Evolutionary conservation across 2,113 vertebrate genomes (phyloP).

Genomic region (Taxidea taxus): DNA sequence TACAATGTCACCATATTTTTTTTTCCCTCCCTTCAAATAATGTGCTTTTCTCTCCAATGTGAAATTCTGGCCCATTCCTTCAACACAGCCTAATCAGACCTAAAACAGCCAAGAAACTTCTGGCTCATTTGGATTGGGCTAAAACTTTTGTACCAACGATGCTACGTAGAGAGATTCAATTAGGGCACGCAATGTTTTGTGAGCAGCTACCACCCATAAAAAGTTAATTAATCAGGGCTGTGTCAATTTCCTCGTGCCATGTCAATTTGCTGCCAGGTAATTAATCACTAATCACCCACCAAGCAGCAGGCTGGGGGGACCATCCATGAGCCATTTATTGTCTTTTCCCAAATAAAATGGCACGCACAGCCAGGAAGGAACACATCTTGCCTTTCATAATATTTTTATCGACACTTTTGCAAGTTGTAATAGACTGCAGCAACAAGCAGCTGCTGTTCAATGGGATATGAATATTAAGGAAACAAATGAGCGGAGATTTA

Average conservation of each 20-base stretch:
- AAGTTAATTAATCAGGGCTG: constrained; percentile 92
- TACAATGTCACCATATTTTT: not conserved
- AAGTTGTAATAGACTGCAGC: constrained; percentile 85
- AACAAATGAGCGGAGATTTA: constrained; percentile 88
- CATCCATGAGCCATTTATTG: constrained; percentile 84
- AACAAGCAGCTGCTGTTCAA: constrained; percentile 87
- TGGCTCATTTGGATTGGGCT: constrained; percentile 79
- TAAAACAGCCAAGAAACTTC: constrained; percentile 71
- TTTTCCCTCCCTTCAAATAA: not conserved
- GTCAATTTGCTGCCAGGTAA: constrained; percentile 90
- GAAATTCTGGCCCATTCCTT: not conserved
- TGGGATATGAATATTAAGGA: constrained; percentile 90
- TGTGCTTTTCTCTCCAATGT: not conserved
- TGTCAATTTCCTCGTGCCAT: constrained; percentile 89
- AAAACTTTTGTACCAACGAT: constrained; percentile 80
- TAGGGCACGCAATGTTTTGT: constrained; percentile 84
- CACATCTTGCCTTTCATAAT: constrained; percentile 86
- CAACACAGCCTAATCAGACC: constrained; percentile 41
- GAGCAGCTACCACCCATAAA: constrained; percentile 86
- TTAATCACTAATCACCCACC: constrained; percentile 90
- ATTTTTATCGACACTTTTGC: constrained; percentile 87
- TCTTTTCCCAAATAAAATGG: constrained; percentile 83
- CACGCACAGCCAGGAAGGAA: constrained; percentile 80
- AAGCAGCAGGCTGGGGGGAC: constrained; percentile 83
- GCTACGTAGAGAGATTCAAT: constrained; percentile 85